Conservation (phyloP, 2,113 vertebrate species). For the Steatornis caripensis region DNA sequence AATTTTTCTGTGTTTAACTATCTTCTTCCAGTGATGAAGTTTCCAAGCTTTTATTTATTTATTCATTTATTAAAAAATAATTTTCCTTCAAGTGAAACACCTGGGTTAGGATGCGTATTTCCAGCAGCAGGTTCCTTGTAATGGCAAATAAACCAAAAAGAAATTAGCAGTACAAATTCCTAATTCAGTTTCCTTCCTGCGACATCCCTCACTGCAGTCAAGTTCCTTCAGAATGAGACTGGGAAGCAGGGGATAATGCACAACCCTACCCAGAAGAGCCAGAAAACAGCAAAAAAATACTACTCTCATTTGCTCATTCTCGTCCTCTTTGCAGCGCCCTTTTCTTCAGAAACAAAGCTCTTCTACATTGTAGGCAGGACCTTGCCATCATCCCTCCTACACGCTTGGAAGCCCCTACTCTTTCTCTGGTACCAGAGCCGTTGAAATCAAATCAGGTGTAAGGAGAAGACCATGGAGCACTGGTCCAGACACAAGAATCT, state of each 20-base stretch:
- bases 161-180: not conserved
- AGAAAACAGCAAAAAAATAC: not conserved
- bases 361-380: not conserved
- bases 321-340: not conserved
- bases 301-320: not conserved
- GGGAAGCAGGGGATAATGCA: rapidly evolving
- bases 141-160: not conserved
- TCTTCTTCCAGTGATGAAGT: not conserved
- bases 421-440: not conserved
- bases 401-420: not conserved
- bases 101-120: not conserved
- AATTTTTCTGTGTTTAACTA: not conserved
- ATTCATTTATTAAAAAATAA: not conserved
- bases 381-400: not conserved
- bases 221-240: not conserved
- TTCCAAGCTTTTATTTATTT: not conserved
- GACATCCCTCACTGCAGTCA: not conserved
- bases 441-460: not conserved
- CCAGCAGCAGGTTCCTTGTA: not conserved
- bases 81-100: not conserved
- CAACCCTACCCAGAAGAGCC: no score
- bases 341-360: not conserved
- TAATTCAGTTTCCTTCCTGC: not conserved
- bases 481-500: not conserved
- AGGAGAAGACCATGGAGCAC: not conserved